Evolutionary conservation across 2,113 vertebrate genomes (phyloP).

Genomic region (Piaya cayana): DNA sequence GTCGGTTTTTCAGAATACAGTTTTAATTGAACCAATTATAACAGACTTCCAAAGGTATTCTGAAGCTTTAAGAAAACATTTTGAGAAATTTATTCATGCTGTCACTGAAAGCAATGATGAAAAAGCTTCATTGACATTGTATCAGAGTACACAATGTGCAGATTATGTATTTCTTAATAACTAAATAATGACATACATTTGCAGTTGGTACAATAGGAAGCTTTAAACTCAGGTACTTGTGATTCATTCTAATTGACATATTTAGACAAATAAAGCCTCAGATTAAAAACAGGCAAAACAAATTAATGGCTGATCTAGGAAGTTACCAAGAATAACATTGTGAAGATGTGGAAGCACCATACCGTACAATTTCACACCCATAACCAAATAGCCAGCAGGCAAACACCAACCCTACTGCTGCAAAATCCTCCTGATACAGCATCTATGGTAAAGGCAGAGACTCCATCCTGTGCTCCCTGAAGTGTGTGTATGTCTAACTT

Average conservation of each 20-base stretch:
- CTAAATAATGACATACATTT: slow-evolving; percentile 1
- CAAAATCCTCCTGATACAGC: background rate
- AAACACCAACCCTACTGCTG: background rate
- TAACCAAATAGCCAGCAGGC: background rate
- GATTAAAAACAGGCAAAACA: background rate
- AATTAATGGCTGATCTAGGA: background rate
- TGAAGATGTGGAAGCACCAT: background rate
- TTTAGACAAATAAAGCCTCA: slow-evolving; percentile 2
- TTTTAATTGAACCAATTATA: slow-evolving; percentile 50
- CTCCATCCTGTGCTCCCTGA: background rate
- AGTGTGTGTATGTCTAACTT: background rate
- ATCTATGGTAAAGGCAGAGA: background rate
- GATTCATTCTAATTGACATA: background rate
- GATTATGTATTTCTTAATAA: background rate
- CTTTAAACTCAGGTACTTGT: background rate
- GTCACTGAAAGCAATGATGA: background rate
- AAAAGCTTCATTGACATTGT: fast-evolving
- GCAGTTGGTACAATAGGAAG: background rate
- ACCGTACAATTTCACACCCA: background rate
- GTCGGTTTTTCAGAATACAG: background rate
- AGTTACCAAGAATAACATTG: background rate
- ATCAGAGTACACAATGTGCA: background rate
- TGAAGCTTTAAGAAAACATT: background rate
- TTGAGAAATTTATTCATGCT: slow-evolving; percentile 27
- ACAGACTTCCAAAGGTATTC: slow-evolving; percentile 41